Conservation (phyloP, 2,113 vertebrate genomes). For the Thamnaconus septentrionalis region DNA sequence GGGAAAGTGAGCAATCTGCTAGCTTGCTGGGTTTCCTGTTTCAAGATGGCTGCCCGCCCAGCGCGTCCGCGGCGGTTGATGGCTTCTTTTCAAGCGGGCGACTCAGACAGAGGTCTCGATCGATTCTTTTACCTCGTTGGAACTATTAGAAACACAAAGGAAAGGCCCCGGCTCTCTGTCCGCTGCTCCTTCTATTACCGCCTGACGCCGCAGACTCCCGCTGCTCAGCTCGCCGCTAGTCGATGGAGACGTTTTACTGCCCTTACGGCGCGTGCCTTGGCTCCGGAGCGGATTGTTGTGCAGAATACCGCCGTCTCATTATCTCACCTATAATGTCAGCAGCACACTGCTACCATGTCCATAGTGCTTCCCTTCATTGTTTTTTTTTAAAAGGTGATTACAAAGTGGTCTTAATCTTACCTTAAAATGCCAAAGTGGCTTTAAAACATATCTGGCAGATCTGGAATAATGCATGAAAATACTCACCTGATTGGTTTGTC, state of each 20-base stretch:
- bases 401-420: no score
- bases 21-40: neutral
- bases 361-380: no score
- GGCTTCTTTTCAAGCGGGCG: slow-evolving; percentile 36
- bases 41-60: slow-evolving; percentile 50
- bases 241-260: slow-evolving; percentile 13
- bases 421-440: no score
- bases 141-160: slow-evolving; percentile 37
- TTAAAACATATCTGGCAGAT: no score
- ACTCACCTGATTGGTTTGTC: no score
- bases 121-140: slow-evolving; percentile 27
- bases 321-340: no score
- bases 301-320: neutral
- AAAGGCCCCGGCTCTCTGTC: neutral
- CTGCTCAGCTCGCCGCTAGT: slow-evolving; percentile 11
- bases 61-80: neutral
- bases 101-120: slow-evolving; percentile 33
- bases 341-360: no score
- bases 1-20: slow-evolving; percentile 1
- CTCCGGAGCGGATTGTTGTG: neutral
- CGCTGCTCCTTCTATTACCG: slow-evolving; percentile 1
- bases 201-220: slow-evolving; percentile 2
- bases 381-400: no score
- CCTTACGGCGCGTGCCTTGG: neutral
- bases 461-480: no score